Evolutionary conservation across 2,113 vertebrate genomes (phyloP).

Genomic region (Marmota monax): DNA sequence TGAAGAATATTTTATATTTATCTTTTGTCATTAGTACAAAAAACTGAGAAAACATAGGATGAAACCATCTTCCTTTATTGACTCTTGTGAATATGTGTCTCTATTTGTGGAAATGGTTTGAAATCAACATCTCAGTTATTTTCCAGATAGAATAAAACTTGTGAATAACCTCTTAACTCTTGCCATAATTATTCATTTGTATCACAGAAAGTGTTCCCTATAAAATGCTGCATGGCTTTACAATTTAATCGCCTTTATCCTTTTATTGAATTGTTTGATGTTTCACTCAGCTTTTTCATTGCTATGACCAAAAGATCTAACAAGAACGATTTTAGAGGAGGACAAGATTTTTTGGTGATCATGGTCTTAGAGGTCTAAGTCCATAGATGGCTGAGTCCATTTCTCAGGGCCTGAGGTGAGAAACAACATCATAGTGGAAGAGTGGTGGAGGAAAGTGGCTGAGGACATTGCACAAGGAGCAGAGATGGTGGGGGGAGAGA

Average conservation of each 20-base stretch:
- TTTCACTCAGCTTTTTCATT: no score
- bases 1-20: conserved; percentile 18
- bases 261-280: no score
- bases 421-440: no score
- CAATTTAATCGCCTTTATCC: not conserved
- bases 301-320: no score
- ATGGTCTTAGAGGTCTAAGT: no score
- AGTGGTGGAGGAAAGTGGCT: no score
- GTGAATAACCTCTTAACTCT: conserved; percentile 1
- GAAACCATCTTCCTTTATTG: not conserved
- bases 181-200: not conserved
- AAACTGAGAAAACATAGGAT: not conserved
- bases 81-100: not conserved
- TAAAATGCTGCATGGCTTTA: not conserved
- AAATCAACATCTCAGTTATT: conserved; percentile 28
- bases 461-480: no score
- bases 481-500: no score
- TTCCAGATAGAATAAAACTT: conserved; percentile 18
- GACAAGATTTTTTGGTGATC: no score
- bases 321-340: no score
- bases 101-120: conserved; percentile 44
- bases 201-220: not conserved
- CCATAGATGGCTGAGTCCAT: no score
- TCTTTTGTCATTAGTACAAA: conserved; percentile 2
- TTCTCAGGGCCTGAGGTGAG: no score